Base-by-base conservation (phyloP, 1,140 invertebrate species). In the Coptotermes formosanus region DNA sequence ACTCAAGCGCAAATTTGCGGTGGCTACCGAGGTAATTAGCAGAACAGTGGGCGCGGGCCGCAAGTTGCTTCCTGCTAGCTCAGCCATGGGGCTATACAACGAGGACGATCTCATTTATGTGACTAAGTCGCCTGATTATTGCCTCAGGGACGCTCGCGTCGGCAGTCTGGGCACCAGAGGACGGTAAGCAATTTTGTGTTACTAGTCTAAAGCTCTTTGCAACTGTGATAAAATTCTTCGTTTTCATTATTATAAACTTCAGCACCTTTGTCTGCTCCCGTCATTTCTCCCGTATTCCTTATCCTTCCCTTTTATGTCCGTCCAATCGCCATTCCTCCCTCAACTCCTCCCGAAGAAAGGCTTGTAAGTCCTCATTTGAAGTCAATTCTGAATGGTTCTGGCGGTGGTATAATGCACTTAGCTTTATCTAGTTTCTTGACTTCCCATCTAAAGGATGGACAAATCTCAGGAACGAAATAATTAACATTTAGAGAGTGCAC, bases 111-210 rank as follows among this genome's bases (percentile, higher is more conserved):
- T 94, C 55, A 97, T 99, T 30, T 99, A 94, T 91, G 91, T 99
- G 87, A 95, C 98, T 89, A 91, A 94, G 45, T 98, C 97, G 30
- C 98, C 98, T 0, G 97, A 98, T 90, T 99, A 98, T 90, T 99
- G 98, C 90, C 95, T 97, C 89, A 93, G 88, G 23, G 95, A 98
- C 91, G 89, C 94, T 32, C 91, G 92, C 7, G 91, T 93, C 16
- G 97, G 96, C 1, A 96, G 96, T 6, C 91, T 97, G 21, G 98
- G 98, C 23, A 99, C 97, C 0, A 93, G 93, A 83, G 97, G 96
- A 19, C 93, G 98, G 88, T 92, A 90, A 93, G 16, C 93, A 38
- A 38, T 38, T 38, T 38, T 38, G 38, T 38, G 38, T 38, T 38
- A 38, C 38, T 38, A 38, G 38, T 4, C 38, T 38, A 38, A 38